A percentile compares a stretch with the other conserved stretches of the same genome.
phyloP scores from a whole-genome alignment of 2,888 invertebrate genomes.

The Xestoiulus laeticollis region DNA sequence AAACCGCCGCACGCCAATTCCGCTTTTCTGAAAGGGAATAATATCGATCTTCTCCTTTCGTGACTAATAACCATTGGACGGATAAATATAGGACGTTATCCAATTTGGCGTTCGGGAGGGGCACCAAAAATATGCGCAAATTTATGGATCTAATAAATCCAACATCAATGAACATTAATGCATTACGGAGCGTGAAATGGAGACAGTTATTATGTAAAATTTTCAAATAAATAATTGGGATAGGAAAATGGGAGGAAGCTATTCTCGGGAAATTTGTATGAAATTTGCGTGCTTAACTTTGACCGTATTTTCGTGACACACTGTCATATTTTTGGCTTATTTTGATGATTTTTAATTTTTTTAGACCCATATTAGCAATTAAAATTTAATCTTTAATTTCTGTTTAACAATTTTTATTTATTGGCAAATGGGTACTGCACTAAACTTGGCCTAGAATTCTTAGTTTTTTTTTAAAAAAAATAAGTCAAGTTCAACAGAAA shows the following conservation, averaged over 20 bases:
- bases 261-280: not conserved
- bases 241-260: too few relatives aligned
- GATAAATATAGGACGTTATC: slow-evolving; percentile 39
- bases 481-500: too few relatives aligned
- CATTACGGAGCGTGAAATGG: not conserved
- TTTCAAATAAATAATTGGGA: not conserved
- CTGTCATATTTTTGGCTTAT: too few relatives aligned
- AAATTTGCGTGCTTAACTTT: not conserved
- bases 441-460: too few relatives aligned
- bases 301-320: too few relatives aligned
- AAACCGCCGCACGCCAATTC: slow-evolving; percentile 17
- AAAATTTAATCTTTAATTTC: too few relatives aligned
- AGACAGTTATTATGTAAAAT: not conserved
- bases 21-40: not conserved
- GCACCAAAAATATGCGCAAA: not conserved
- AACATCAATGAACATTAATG: not conserved
- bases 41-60: not conserved
- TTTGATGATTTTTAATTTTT: too few relatives aligned
- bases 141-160: slow-evolving; percentile 24
- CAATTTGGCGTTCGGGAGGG: not conserved
- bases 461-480: too few relatives aligned
- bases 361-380: too few relatives aligned
- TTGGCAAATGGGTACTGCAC: too few relatives aligned
- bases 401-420: too few relatives aligned
- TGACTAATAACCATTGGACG: slow-evolving; percentile 16